Conservation (phyloP, 2,888 invertebrate species). For the Euphydryas editha region DNA sequence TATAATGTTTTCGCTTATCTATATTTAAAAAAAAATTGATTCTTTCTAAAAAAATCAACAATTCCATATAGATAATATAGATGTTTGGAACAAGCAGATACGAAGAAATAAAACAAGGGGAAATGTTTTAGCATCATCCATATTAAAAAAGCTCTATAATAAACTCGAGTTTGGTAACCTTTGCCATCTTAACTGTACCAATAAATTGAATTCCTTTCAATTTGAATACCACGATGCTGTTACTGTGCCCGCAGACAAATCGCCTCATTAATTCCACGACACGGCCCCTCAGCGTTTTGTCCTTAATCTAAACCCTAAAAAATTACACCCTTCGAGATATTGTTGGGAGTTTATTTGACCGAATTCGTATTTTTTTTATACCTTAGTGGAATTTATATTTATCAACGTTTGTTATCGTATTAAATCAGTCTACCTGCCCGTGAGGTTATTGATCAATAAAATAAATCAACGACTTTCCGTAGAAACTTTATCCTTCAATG, state of each 20-base stretch:
- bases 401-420: not conserved
- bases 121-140: slow-evolving; percentile 3
- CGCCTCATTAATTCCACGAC: slow-evolving; percentile 69
- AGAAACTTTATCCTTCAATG: too few species aligned
- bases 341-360: not conserved
- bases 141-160: slow-evolving; percentile 16
- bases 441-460: too few species aligned
- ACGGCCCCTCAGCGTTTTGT: slow-evolving; percentile 56
- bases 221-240: slow-evolving; percentile 55
- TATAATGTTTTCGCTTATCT: too few species aligned
- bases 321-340: slow-evolving; percentile 32
- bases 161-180: slow-evolving; percentile 11
- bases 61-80: not conserved
- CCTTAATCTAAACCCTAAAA: slow-evolving; percentile 47
- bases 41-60: not conserved
- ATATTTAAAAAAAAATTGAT: too few species aligned
- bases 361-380: slow-evolving; percentile 9
- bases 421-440: too few species aligned
- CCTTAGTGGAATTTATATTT: not conserved
- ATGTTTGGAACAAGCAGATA: not conserved
- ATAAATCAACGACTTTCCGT: too few species aligned
- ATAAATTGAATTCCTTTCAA: slow-evolving; percentile 65
- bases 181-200: slow-evolving; percentile 12
- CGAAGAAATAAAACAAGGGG: slow-evolving; percentile 2
- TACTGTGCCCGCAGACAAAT: slow-evolving; percentile 62